Evolutionary conservation across 2,888 invertebrate genomes (phyloP).

Genomic region (Drosophila sordidula): DNA sequence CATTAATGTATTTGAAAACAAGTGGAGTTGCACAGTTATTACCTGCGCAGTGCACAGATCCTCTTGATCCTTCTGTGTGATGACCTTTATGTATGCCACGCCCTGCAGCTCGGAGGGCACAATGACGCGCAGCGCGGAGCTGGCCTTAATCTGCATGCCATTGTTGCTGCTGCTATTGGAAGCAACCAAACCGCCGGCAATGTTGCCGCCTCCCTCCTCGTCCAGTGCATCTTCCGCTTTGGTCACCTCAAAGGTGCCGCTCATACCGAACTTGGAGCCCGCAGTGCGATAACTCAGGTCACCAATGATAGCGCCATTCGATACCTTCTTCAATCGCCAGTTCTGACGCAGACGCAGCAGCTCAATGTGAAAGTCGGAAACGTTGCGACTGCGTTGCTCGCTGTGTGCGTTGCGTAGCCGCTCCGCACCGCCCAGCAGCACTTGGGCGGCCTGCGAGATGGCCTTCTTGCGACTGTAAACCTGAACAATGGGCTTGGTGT

Average conservation of each 20-base stretch:
- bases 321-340: constrained; percentile 98
- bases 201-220: constrained; percentile 83
- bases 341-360: constrained; percentile 94
- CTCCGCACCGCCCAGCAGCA: constrained; percentile 94
- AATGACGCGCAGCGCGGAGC: constrained; percentile 94
- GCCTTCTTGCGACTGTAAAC: constrained; percentile 97
- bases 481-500: constrained; percentile 94
- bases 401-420: constrained; percentile 92
- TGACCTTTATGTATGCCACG: constrained; percentile 97
- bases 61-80: constrained; percentile 97
- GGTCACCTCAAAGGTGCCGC: constrained; percentile 97
- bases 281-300: constrained; percentile 98
- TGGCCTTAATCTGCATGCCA: constrained; percentile 87
- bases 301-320: constrained; percentile 94
- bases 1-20: neutral
- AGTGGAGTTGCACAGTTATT: neutral
- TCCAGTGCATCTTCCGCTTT: constrained; percentile 90
- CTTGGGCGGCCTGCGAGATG: constrained; percentile 93
- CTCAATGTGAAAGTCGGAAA: constrained; percentile 95
- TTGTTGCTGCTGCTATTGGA: constrained; percentile 80
- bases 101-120: constrained; percentile 98
- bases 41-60: constrained; percentile 92
- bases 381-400: constrained; percentile 91
- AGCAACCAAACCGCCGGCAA: constrained; percentile 51
- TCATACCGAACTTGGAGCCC: constrained; percentile 96